Conservation (phyloP, 2,888 invertebrate genomes). For the Diplolepis rosae region DNA sequence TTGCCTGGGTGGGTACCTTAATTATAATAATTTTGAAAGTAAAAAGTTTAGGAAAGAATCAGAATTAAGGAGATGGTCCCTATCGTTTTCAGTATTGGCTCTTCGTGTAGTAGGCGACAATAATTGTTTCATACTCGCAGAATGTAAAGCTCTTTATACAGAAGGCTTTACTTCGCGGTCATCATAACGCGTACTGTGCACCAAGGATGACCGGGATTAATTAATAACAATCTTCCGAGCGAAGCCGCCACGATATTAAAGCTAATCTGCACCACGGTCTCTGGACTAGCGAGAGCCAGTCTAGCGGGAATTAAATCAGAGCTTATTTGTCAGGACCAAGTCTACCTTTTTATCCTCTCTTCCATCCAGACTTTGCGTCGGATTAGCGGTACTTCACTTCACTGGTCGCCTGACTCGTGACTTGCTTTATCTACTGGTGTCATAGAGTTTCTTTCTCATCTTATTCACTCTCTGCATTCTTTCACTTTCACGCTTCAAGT, state of each 20-base stretch:
- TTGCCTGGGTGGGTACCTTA: no score
- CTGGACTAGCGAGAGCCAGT: slow-evolving; percentile 51
- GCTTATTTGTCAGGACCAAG: slow-evolving; percentile 62
- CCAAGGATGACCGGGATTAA: slow-evolving; percentile 60
- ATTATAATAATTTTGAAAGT: no score
- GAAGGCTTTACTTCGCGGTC: slow-evolving; percentile 63
- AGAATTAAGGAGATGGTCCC: no score
- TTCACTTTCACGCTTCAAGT: neutral
- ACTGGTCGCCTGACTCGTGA: slow-evolving; percentile 48
- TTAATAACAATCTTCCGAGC: slow-evolving; percentile 62
- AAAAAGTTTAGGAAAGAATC: no score
- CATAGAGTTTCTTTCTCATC: neutral
- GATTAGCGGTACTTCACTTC: slow-evolving; percentile 47
- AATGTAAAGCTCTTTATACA: slow-evolving; percentile 54
- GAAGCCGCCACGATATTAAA: slow-evolving; percentile 57
- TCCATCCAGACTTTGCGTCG: slow-evolving; percentile 43
- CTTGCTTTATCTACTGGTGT: slow-evolving; percentile 30
- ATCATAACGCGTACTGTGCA: slow-evolving; percentile 48
- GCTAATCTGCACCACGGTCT: slow-evolving; percentile 61
- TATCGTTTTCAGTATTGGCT: slow-evolving; percentile 20
- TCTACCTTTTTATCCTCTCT: slow-evolving; percentile 45
- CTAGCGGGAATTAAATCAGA: slow-evolving; percentile 65
- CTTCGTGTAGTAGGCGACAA: slow-evolving; percentile 42
- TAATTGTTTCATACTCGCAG: slow-evolving; percentile 62
- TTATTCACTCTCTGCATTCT: neutral